A percentile compares a stretch with the other conserved stretches of the same genome.
These are phyloP conservation scores for Labeo rohita DNA, from an alignment of 2,113 vertebrate species.

Conservation along the genomic window DNA sequence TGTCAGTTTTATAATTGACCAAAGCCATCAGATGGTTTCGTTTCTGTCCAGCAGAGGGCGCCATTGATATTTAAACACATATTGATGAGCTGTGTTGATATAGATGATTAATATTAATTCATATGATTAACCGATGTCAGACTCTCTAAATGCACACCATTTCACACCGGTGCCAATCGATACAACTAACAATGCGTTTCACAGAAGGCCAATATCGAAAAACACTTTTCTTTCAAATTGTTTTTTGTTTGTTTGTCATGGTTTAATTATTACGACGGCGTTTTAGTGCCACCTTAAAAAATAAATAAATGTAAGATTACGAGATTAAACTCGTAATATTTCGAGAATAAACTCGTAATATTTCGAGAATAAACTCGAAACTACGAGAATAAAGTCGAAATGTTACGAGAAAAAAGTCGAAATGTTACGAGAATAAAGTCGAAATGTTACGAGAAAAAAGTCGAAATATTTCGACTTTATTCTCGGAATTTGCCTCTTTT, in stretches of 20 bases:
- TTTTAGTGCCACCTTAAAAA: too few species aligned
- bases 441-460: too few species aligned
- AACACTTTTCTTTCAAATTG: neutral
- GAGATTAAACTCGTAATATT: too few species aligned
- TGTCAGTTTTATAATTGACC: constrained; percentile 7
- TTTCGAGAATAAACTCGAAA: too few species aligned
- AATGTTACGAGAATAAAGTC: too few species aligned
- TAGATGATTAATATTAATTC: neutral
- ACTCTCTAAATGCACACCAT: neutral
- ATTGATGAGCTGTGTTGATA: neutral
- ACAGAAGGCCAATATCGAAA: neutral
- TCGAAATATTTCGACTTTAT: too few species aligned
- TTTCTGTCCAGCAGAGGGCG: constrained; percentile 7
- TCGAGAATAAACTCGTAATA: too few species aligned
- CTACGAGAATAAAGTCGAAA: too few species aligned
- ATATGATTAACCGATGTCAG: neutral
- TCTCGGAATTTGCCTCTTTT: too few species aligned
- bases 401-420: too few species aligned
- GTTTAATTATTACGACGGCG: neutral
- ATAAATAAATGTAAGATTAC: too few species aligned
- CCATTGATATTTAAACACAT: neutral
- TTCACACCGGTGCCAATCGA: neutral
- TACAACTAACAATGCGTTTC: neutral
- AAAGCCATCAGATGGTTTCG: neutral
- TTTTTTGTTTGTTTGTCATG: neutral